Percentiles rank a stretch among this genome's conserved stretches.
phyloP scores from a whole-genome alignment of 2,113 vertebrate genomes.

The Oplegnathus fasciatus region DNA sequence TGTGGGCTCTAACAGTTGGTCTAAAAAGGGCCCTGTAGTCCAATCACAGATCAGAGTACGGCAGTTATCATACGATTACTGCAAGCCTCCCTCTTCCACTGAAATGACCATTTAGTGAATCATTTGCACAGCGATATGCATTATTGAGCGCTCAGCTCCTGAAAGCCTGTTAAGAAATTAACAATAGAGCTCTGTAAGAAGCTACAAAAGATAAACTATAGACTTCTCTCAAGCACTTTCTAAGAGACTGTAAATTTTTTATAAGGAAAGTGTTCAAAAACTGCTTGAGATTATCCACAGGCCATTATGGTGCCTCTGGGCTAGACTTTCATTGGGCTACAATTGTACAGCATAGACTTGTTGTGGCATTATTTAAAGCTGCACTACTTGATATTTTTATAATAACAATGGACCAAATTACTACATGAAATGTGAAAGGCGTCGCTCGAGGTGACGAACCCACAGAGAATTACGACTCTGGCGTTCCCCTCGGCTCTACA shows the following conservation, averaged over 20 bases:
- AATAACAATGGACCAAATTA: not conserved
- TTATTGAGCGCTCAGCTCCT: constrained; percentile 27
- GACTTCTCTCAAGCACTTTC: constrained; percentile 1
- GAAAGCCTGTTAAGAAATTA: constrained; percentile 41
- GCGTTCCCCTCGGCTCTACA: not conserved
- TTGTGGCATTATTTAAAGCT: not conserved
- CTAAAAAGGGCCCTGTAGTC: not conserved
- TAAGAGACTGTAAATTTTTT: constrained; percentile 11
- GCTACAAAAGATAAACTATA: constrained; percentile 5
- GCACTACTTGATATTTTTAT: not conserved
- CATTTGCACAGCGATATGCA: constrained; percentile 14
- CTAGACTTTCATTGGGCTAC: not conserved
- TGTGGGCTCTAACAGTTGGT: constrained; percentile 12
- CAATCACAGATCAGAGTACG: constrained; percentile 30
- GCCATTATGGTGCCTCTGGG: not conserved
- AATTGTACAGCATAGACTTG: too few relatives aligned
- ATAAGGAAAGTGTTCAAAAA: constrained; percentile 18
- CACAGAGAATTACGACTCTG: not conserved
- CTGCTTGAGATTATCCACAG: not conserved
- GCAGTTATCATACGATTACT: constrained; percentile 17
- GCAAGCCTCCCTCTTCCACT: constrained; percentile 5
- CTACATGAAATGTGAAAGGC: not conserved
- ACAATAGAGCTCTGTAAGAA: constrained; percentile 19
- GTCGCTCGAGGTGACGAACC: not conserved
- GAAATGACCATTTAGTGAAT: constrained; percentile 30